Conservation (phyloP, 2,797 vertebrate species). For the Dromococcyx pavoninus region DNA sequence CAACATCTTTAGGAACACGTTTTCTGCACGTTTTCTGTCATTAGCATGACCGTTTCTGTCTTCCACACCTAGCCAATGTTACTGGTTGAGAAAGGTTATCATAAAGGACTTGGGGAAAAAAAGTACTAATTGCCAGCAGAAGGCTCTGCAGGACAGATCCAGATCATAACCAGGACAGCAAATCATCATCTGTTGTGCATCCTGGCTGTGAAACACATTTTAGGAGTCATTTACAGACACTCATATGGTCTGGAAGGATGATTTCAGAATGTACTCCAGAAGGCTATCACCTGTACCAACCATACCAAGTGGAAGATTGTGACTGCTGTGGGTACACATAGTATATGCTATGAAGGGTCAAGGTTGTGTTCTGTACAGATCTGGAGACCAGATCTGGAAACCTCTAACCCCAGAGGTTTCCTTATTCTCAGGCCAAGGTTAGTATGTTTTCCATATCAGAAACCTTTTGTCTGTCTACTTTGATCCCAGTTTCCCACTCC, state of each 20-base stretch:
- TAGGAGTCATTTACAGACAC: background rate
- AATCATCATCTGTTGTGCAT: background rate
- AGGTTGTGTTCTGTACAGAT: background rate
- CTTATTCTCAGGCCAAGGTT: background rate
- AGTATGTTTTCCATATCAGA: background rate
- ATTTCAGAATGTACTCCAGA: background rate
- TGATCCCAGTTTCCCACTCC: background rate
- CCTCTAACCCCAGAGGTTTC: background rate
- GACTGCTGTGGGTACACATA: background rate
- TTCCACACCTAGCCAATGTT: background rate
- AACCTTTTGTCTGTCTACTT: background rate
- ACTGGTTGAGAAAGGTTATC: background rate
- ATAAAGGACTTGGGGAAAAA: background rate
- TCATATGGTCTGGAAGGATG: background rate
- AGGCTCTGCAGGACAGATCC: background rate
- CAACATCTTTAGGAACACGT: background rate
- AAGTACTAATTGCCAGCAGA: background rate
- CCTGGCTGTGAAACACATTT: background rate
- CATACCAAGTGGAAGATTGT: background rate
- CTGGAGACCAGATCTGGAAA: background rate
- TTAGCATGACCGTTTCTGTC: background rate
- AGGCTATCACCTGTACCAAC: background rate
- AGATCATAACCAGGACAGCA: background rate
- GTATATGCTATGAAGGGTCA: background rate
- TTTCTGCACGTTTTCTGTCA: background rate